These are phyloP conservation scores for Troglohyphantes excavatus DNA, from an alignment of 2,888 invertebrate species.

Conservation along the genomic window DNA sequence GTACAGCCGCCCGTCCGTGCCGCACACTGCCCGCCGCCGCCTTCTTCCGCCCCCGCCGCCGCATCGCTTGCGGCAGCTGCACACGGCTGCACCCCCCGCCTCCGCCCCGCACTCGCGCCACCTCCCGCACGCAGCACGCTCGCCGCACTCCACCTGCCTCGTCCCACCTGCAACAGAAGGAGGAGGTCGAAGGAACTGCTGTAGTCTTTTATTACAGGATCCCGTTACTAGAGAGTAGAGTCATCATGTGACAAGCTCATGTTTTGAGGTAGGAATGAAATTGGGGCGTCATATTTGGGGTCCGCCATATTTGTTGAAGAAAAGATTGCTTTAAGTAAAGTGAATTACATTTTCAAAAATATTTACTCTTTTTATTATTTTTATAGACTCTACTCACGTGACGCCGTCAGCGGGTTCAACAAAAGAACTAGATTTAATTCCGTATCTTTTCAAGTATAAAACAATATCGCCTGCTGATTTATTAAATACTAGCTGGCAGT, in stretches of 20 bases:
- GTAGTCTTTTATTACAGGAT: too few species aligned
- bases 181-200: not conserved
- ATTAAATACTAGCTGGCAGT: too few species aligned
- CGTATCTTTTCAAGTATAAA: too few species aligned
- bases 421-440: too few species aligned
- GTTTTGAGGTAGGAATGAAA: not conserved
- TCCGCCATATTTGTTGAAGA: too few species aligned
- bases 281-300: too few species aligned
- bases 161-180: not conserved
- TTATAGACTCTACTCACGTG: too few species aligned
- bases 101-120: conserved; percentile 86
- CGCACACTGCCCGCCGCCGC: conserved; percentile 86
- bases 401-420: too few species aligned
- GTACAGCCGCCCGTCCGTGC: conserved; percentile 87
- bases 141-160: conserved; percentile 81
- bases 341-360: too few species aligned
- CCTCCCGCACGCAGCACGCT: conserved; percentile 87
- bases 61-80: conserved; percentile 85
- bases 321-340: too few species aligned
- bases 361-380: too few species aligned
- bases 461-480: too few species aligned
- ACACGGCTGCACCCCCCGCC: conserved; percentile 84
- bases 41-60: conserved; percentile 83
- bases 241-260: not conserved
- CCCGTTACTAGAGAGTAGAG: not conserved